These are phyloP conservation scores for Euplagia quadripunctaria DNA, from an alignment of 2,888 invertebrate species.

Conservation along the genomic window DNA sequence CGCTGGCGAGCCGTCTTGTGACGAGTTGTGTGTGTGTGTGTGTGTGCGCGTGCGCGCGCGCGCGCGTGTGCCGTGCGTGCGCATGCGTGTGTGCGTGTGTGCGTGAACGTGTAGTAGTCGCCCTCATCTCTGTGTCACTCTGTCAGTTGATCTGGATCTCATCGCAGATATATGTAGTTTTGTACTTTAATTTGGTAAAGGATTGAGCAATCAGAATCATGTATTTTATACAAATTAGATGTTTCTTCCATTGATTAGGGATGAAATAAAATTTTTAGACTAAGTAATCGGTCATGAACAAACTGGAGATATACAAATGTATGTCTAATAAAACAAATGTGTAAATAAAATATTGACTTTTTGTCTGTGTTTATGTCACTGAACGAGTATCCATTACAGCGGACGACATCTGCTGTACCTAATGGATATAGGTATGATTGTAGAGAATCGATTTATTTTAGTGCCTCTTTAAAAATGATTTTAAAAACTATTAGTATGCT, in stretches of 20 bases:
- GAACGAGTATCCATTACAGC: conserved; percentile 12
- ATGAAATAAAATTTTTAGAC: conserved; percentile 76
- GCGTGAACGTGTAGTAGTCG: conserved; percentile 52
- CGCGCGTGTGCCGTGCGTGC: conserved; percentile 40
- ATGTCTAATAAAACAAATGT: conserved; percentile 83
- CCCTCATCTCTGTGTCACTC: conserved; percentile 58
- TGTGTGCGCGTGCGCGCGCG: conserved; percentile 28
- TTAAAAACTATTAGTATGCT: neutral
- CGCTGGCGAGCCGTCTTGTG: conserved; percentile 55
- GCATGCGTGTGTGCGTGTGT: conserved; percentile 46
- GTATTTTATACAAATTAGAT: conserved; percentile 83
- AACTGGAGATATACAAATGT: conserved; percentile 83
- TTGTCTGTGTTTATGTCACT: conserved; percentile 68
- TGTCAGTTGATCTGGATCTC: conserved; percentile 81
- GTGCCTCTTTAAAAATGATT: neutral
- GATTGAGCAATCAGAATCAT: conserved; percentile 81
- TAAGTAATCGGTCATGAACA: conserved; percentile 86
- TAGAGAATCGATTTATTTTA: neutral
- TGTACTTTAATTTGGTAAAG: conserved; percentile 79
- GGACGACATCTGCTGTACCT: conserved; percentile 16
- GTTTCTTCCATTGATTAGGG: conserved; percentile 83
- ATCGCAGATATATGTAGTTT: conserved; percentile 81
- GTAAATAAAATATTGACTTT: conserved; percentile 85
- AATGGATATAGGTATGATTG: neutral
- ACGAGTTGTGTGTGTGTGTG: conserved; percentile 44